Evolutionary conservation across 2,797 vertebrate species (phyloP), one percentile per base, ranked within the genome.

Genomic region (Masticophis lateralis): DNA sequence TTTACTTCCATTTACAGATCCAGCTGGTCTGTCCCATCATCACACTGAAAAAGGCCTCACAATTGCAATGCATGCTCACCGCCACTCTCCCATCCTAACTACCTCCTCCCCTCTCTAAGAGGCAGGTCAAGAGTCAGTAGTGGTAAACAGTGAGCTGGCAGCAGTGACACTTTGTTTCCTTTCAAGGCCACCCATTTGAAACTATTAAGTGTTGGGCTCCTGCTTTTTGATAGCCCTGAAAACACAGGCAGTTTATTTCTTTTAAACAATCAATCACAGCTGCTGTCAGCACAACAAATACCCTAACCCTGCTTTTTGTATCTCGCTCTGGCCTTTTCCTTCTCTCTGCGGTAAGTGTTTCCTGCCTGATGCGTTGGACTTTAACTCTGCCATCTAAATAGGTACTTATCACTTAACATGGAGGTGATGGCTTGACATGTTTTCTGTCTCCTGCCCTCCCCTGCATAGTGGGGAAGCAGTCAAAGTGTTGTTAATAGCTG

Each of bases 351-450:
- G 94, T 97, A 97, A 97, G 95, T 96, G 96, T 97, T 97, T 95
- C 92, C 93, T 96, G 96, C 94, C 93, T 96, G 96, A 97, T 96
- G 96, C 94, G 95, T 96, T 97, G 94, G 94, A 96, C 97, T 96
- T 97, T 97, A 97, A 96, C 97, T 97, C 97, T 96, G 96, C 97
- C 51, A 1, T 91, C 96, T 97, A 97, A 98, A 98, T 97, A 97
- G 97, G 97, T 97, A 97, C 97, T 97, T 97, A 97, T 98, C 97
- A 97, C 96, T 97, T 97, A 97, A 97, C 97, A 97, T 96, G 96
- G 96, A 97, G 97, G 97, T 96, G 97, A 96, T 95, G 94, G 95
- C 95, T 96, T 97, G 97, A 97, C 97, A 97, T 96, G 96, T 97
- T 96, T 96, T 96, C 97, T 96, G 96, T 97, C 97, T 96, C 96